Conservation (phyloP, 2,888 invertebrate species). For the Torymus auratus region DNA sequence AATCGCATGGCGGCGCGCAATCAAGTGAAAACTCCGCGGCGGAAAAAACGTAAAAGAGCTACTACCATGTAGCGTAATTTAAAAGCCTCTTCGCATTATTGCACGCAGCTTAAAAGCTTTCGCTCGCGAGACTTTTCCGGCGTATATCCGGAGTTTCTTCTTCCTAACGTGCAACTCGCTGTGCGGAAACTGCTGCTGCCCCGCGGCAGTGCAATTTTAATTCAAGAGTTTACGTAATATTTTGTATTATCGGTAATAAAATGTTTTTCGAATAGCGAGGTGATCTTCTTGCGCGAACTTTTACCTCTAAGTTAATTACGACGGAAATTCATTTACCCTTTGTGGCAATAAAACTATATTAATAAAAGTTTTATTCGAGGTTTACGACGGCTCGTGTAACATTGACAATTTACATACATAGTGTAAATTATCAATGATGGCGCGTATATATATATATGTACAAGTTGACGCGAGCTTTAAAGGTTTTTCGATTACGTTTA, state of each 20-base stretch:
- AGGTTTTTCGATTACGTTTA: too few relatives aligned
- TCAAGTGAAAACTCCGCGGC: slow-evolving; percentile 8
- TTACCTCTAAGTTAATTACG: too few relatives aligned
- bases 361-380: too few relatives aligned
- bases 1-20: slow-evolving; percentile 4
- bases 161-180: neutral
- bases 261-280: neutral
- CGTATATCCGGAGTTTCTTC: slow-evolving; percentile 11
- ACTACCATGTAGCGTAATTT: slow-evolving; percentile 27
- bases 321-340: too few relatives aligned
- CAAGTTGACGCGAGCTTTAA: too few relatives aligned
- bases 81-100: slow-evolving; percentile 45
- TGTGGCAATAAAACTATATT: too few relatives aligned
- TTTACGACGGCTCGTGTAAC: too few relatives aligned
- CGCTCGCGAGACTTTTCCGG: slow-evolving; percentile 15
- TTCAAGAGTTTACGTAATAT: slow-evolving; percentile 20
- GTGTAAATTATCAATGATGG: too few relatives aligned
- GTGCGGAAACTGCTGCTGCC: neutral
- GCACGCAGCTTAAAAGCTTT: slow-evolving; percentile 50
- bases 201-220: slow-evolving; percentile 21
- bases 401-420: too few relatives aligned
- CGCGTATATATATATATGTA: too few relatives aligned
- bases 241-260: neutral
- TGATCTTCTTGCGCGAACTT: too few relatives aligned
- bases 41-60: slow-evolving; percentile 20